A percentile compares a stretch with the other conserved stretches of the same genome.
Evolutionary conservation across 1,140 invertebrate genomes (phyloP).

Genomic region (Tetramorium simillimum): DNA sequence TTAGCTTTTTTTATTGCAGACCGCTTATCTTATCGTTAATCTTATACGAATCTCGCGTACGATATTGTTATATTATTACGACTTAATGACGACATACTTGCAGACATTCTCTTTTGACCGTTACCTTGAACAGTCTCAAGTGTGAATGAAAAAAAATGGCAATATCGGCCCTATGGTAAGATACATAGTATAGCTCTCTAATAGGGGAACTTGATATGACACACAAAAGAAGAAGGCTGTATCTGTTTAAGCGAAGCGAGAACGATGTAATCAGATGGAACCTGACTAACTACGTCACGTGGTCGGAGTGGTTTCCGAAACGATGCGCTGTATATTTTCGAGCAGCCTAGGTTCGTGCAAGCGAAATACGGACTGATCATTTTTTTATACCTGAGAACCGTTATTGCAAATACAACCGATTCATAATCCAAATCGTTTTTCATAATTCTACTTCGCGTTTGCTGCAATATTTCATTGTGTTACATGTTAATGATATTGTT

Average conservation of each 20-base stretch:
- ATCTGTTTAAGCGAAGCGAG: neutral
- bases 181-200: neutral
- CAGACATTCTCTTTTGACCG: neutral
- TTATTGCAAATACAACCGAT: neutral
- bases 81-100: neutral
- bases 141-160: neutral
- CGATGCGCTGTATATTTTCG: neutral
- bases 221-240: neutral
- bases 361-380: neutral
- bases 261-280: neutral
- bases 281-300: neutral
- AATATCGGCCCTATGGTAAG: neutral
- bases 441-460: neutral
- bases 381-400: neutral
- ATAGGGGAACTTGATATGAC: neutral
- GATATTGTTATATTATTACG: neutral
- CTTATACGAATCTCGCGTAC: neutral
- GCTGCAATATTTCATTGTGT: neutral
- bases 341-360: neutral
- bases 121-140: neutral
- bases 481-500: neutral
- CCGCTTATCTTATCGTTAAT: slow-evolving; percentile 9
- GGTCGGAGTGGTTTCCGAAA: neutral
- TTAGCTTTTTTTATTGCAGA: neutral
- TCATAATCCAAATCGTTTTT: neutral